Evolutionary conservation across 1,140 invertebrate species (phyloP), one percentile per base, ranked within the genome.

Genomic region (Lutraria rhynchaena): DNA sequence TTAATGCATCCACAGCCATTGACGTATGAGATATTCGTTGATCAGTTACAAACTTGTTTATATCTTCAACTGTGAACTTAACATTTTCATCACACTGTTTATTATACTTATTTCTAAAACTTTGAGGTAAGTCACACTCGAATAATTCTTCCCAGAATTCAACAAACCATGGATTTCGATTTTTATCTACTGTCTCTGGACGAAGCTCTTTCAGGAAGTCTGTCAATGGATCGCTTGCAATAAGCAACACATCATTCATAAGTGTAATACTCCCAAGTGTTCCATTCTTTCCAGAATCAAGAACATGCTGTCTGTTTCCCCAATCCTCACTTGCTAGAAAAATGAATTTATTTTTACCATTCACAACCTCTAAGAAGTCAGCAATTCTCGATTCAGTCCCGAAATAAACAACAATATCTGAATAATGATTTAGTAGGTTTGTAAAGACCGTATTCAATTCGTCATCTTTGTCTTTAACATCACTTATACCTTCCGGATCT

Each of bases 251-350:
- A 13, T 61, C 81, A 57, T 88, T 77, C 49, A 87, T 89, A 5
- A 89, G 61, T 24, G 84, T 87, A 53, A 91, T 67, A 29, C 89
- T 87, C 3, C 90, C 90, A 17, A 83, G 35, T 0, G 85, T 81
- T 0, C 83, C 73, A 31, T 83, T 86, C 13, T 71, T 71, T 0
- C 82, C 82, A n/a, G 58, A 65, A 2, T 77, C 24, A 24, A 86
- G 55, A 22, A 90, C 77, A 9, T 85, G 63, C 4, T 70, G 92
- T 85, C 96, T 95, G 70, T 94, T 94, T 13, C 95, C 96, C 96
- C 96, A 96, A 0, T 95, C 95, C 87, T 96, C 96, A 82, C 95
- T 95, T 1, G 94, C 95, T 13, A 96, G 93, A 94, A 95, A 96
- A 44, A 95, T 93, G 85, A 96, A 95, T 22, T 82, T 69, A 17